These are phyloP conservation scores for Microplitis mediator DNA, from an alignment of 1,140 invertebrate genomes.

Conservation along the genomic window DNA sequence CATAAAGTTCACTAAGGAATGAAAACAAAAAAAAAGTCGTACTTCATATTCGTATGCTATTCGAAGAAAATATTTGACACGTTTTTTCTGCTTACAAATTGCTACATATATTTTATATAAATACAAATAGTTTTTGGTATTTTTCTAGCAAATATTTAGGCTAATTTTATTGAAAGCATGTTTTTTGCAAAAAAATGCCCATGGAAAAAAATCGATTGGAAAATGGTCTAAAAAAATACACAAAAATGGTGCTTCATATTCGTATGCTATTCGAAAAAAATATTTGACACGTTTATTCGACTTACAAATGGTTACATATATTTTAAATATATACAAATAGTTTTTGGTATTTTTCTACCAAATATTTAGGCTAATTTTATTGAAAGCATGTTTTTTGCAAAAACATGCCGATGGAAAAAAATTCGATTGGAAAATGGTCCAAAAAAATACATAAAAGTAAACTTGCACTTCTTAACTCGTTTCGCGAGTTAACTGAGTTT, in stretches of 20 bases:
- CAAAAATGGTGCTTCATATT: background rate
- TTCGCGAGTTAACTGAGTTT: no score
- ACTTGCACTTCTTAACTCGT: no score
- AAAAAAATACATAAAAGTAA: no score
- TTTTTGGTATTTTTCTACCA: background rate
- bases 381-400: no score
- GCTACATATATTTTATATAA: background rate
- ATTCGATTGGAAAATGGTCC: no score
- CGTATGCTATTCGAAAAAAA: background rate
- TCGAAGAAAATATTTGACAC: background rate
- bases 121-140: background rate
- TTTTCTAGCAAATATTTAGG: no score
- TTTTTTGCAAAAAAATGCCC: no score
- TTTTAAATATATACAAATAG: background rate
- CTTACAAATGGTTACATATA: constrained; percentile 8
- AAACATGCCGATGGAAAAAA: no score
- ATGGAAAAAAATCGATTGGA: no score
- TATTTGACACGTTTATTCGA: background rate
- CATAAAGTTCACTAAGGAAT: constrained; percentile 1
- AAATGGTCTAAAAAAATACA: no score
- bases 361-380: no score
- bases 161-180: no score
- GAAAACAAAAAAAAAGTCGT: background rate
- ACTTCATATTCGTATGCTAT: background rate
- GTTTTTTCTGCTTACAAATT: constrained; percentile 4